Conservation (phyloP, 1,140 invertebrate genomes). For the Phortica variegata region DNA sequence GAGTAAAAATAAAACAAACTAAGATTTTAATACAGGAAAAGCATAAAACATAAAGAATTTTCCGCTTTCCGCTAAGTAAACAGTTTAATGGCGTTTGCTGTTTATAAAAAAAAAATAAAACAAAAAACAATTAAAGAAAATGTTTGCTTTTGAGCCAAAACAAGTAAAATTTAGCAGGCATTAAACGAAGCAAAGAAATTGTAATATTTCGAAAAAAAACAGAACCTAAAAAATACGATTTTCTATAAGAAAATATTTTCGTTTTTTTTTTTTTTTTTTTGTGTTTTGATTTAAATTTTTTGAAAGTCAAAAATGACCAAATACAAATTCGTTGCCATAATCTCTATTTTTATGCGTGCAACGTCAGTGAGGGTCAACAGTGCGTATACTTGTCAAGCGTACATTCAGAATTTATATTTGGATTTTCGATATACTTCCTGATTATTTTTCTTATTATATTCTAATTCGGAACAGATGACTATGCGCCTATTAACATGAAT, state of each 20-base stretch:
- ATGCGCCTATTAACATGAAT: conserved; percentile 38
- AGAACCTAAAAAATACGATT: neutral
- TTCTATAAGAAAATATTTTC: neutral
- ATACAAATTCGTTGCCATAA: conserved; percentile 21
- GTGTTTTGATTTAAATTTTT: conserved; percentile 3
- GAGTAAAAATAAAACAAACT: conserved; percentile 32
- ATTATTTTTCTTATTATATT: conserved; percentile 27
- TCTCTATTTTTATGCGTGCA: conserved; percentile 29
- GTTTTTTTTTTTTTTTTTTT: neutral
- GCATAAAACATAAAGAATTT: conserved; percentile 4
- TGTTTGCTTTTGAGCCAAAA: neutral
- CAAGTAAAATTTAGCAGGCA: neutral
- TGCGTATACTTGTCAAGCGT: conserved; percentile 6
- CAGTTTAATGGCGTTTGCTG: neutral
- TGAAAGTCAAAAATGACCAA: conserved; percentile 10
- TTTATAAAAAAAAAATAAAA: neutral
- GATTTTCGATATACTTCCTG: too few relatives aligned
- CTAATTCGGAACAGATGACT: conserved; percentile 29
- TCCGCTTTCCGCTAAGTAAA: conserved; percentile 40
- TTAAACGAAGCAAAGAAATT: neutral
- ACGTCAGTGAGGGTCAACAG: conserved; percentile 15
- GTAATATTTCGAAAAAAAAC: neutral
- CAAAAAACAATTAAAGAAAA: neutral
- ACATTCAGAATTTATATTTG: too few relatives aligned
- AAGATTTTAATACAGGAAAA: neutral